phyloP scores from a whole-genome alignment of 2,888 invertebrate genomes.

The Hyppa rectilinea region DNA sequence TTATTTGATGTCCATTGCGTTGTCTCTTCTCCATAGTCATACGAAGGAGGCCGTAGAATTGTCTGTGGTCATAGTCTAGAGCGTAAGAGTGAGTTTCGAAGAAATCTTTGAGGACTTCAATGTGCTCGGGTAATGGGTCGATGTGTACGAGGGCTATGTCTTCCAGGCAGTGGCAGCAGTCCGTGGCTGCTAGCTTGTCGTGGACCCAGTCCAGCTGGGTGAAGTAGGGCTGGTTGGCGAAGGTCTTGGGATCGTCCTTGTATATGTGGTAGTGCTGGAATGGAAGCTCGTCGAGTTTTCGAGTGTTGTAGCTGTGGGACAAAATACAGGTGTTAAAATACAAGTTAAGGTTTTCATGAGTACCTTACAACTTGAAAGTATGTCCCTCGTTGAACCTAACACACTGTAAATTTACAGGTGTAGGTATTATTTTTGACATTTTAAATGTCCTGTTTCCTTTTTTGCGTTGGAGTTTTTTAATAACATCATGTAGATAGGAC shows the following conservation, averaged over 20 bases:
- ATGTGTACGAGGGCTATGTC: constrained; percentile 92
- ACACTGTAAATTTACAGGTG: no score
- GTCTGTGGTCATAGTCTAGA: constrained; percentile 95
- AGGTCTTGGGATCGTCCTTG: constrained; percentile 88
- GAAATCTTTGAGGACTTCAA: constrained; percentile 92
- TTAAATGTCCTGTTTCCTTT: no score
- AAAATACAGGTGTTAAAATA: rapidly evolving
- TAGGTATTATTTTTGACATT: no score
- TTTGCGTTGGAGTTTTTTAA: no score
- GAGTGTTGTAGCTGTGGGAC: constrained; percentile 93
- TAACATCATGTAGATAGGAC: no score
- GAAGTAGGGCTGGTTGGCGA: constrained; percentile 93
- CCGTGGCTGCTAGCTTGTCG: constrained; percentile 94
- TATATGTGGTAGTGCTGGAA: constrained; percentile 93
- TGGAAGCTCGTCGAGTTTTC: constrained; percentile 96
- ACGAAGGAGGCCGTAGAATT: constrained; percentile 93
- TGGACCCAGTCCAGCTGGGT: constrained; percentile 95
- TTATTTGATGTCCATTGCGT: constrained; percentile 79
- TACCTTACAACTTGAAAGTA: no score
- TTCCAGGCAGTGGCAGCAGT: constrained; percentile 94
- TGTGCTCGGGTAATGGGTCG: constrained; percentile 87
- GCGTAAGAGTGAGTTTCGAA: constrained; percentile 93
- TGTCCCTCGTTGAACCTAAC: no score
- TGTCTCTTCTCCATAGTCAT: constrained; percentile 82
- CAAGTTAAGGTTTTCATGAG: no score